A percentile compares a stretch with the other conserved stretches of the same genome.
phyloP scores from a whole-genome alignment of 1,140 invertebrate genomes.

The Eriosoma lanigerum region DNA sequence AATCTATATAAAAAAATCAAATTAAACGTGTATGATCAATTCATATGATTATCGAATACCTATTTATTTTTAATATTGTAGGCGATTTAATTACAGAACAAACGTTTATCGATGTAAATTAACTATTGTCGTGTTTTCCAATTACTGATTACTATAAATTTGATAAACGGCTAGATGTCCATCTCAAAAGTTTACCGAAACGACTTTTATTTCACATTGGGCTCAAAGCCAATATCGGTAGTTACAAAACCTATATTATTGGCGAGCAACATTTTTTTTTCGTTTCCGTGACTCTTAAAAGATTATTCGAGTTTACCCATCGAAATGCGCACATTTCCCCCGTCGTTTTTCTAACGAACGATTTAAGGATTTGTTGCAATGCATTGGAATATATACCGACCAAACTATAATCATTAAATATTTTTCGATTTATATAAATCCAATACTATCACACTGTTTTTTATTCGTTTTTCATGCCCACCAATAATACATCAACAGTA shows the following conservation, averaged over 20 bases:
- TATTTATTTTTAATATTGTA: too few relatives aligned
- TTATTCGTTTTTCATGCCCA: too few relatives aligned
- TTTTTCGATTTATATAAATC: neutral
- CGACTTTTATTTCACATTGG: neutral
- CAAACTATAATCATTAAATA: neutral
- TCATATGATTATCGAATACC: too few relatives aligned
- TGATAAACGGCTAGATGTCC: neutral
- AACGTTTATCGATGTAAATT: too few relatives aligned
- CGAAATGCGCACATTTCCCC: neutral
- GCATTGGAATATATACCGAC: neutral
- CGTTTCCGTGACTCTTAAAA: neutral
- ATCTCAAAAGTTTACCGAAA: neutral
- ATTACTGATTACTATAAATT: neutral
- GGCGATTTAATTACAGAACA: too few relatives aligned
- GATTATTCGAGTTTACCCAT: conserved; percentile 13
- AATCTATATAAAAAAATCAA: too few relatives aligned
- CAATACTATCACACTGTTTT: neutral
- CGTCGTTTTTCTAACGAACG: neutral
- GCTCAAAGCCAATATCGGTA: neutral
- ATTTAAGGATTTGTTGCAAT: neutral
- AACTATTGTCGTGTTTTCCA: too few relatives aligned
- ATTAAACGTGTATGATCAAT: too few relatives aligned
- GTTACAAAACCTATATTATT: neutral
- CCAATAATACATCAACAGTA: too few relatives aligned
- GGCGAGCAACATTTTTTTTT: neutral